phyloP scores from a whole-genome alignment of 2,797 vertebrate genomes.

The Catharus ustulatus region DNA sequence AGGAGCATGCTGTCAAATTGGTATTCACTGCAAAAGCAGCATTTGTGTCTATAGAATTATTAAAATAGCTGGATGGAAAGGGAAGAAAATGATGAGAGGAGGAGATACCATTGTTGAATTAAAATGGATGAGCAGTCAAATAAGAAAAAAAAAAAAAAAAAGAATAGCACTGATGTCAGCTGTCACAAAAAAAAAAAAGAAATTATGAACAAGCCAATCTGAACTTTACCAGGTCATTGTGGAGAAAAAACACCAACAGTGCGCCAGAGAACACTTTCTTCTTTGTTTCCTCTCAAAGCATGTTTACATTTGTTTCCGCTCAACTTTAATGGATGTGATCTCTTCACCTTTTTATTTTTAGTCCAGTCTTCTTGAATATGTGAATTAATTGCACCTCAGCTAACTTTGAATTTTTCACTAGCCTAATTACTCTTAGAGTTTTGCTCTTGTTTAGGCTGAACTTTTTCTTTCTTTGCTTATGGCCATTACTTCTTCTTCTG shows the following conservation, averaged over 20 bases:
- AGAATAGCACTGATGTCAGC: background rate
- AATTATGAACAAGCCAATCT: background rate
- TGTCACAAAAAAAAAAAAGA: background rate
- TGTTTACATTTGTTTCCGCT: background rate
- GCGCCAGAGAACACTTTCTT: background rate
- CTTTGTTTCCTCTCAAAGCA: background rate
- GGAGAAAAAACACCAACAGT: background rate
- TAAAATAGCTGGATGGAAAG: background rate
- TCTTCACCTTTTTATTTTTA: background rate
- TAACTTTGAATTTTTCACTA: conserved; percentile 35
- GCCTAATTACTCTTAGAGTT: conserved; percentile 61
- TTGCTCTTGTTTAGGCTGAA: conserved; percentile 66
- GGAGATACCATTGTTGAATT: background rate
- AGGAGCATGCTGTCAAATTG: background rate
- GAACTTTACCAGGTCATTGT: background rate
- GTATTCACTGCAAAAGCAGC: background rate
- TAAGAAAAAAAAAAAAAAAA: background rate
- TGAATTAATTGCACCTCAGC: background rate
- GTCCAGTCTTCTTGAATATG: background rate
- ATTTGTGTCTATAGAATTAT: background rate
- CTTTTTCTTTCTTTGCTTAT: conserved; percentile 70
- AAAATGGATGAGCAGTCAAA: conserved; percentile 3
- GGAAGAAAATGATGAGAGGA: background rate
- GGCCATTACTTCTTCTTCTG: conserved; percentile 62
- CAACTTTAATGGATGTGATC: background rate